These are phyloP conservation scores for Drosophila austrosaltans DNA, from an alignment of 2,888 invertebrate species.

Conservation along the genomic window DNA sequence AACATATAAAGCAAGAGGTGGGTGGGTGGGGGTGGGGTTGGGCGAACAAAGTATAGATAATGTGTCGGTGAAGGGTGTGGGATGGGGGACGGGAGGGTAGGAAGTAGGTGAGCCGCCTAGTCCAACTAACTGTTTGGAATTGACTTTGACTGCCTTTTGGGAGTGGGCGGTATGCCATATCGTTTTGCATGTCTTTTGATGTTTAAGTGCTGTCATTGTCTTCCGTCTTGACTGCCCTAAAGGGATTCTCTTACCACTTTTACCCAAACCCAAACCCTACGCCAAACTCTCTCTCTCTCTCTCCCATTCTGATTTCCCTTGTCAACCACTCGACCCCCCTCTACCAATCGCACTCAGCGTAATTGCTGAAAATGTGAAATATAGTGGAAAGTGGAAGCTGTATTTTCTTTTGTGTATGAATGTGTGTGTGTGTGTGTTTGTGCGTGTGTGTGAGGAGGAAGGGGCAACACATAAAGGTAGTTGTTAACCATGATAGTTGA, in stretches of 20 bases:
- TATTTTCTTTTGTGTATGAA: not conserved
- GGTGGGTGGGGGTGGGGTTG: not conserved
- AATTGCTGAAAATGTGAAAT: slow-evolving; percentile 36
- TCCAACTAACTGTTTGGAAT: slow-evolving; percentile 17
- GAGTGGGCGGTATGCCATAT: slow-evolving; percentile 20
- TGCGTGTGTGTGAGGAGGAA: not conserved
- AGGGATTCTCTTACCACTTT: slow-evolving; percentile 35
- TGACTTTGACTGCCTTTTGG: slow-evolving; percentile 18
- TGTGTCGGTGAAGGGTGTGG: not conserved
- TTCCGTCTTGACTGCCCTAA: slow-evolving; percentile 55
- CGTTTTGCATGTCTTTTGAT: slow-evolving; percentile 61
- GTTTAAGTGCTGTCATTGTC: slow-evolving; percentile 71
- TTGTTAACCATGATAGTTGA: slow-evolving; percentile 8
- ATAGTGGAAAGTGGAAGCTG: slow-evolving; percentile 25
- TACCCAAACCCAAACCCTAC: not conserved
- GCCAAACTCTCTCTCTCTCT: too few relatives aligned
- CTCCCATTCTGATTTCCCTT: not conserved
- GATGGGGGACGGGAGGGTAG: not conserved
- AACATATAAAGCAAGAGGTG: not conserved
- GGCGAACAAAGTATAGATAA: too few relatives aligned
- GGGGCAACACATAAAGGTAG: not conserved
- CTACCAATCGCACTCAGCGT: slow-evolving; percentile 45
- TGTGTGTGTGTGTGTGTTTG: not conserved
- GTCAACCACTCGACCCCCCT: slow-evolving; percentile 13
- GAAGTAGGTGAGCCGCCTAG: not conserved